Base-by-base conservation (phyloP, 2,797 vertebrate species). In the Schizopygopsis malacanthus region DNA sequence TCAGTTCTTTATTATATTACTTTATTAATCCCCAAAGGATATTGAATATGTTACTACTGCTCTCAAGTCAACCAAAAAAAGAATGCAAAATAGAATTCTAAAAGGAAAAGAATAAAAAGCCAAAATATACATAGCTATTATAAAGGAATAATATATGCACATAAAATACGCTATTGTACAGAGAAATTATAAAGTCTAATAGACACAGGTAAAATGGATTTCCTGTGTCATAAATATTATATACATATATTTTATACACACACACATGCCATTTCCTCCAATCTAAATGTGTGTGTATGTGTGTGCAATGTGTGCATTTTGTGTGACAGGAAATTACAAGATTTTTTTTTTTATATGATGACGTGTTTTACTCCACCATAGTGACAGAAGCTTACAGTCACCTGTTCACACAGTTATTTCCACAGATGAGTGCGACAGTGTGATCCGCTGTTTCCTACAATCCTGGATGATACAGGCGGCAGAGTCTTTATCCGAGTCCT, bases 331-430 rank as follows among this genome's bases (percentile, higher is more conserved):
- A 76, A 50, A 63, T n/a, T 16, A 75, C 43, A 52, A 25, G n/a
- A n/a, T n/a, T n/a, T n/a, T n/a, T 11, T n/a, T 9, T n/a, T 84
- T 76, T 16, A 12, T 43, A 67, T 79, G 76, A 79, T 54, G 39
- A 83, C 25, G 43, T 84, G n/a, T n/a, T n/a, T n/a, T n/a, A n/a
- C n/a, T n/a, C n/a, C n/a, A n/a, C n/a, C n/a, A n/a, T n/a, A n/a
- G n/a, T n/a, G 63, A 69, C 47, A 52, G n/a, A 70, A 28, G 47
- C 52, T 59, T n/a, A n/a, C n/a, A 16, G 20, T 72, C n/a, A n/a
- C n/a, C n/a, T 80, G 84, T 73, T 79, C 54, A 2, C 77, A 52
- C 41, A 39, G 80, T 50, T 28, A 71, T 79, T 45, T 79, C 33
- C 37, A 82, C 37, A 16, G 43, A 80, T 81, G 63, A 81, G 16